A percentile compares a stretch with the other conserved stretches of the same genome.
phyloP scores from a whole-genome alignment of 1,140 invertebrate species.

The Carposina sasakii region DNA sequence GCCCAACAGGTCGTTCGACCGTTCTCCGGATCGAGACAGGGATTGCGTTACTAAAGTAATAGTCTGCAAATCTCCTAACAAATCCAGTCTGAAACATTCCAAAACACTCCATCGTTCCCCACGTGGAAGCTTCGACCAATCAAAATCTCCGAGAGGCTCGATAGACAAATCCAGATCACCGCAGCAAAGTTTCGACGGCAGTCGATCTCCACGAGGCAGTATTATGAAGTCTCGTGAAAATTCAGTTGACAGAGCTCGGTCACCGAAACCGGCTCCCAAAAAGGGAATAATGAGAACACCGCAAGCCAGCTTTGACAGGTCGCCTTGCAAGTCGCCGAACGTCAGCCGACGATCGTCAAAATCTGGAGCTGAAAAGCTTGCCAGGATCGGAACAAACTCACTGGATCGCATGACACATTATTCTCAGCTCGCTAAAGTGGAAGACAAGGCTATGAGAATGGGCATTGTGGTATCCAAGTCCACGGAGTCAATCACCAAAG shows the following conservation, averaged over 20 bases:
- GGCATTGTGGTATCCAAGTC: conserved; percentile 71
- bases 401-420: conserved; percentile 67
- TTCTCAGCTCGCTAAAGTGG: conserved; percentile 64
- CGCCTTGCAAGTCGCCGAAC: conserved; percentile 66
- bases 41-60: conserved; percentile 69
- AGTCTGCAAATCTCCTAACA: conserved; percentile 70
- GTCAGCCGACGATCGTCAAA: conserved; percentile 58
- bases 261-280: conserved; percentile 64
- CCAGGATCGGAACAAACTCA: conserved; percentile 66
- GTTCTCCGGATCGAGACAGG: conserved; percentile 51
- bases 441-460: conserved; percentile 70
- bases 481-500: conserved; percentile 69
- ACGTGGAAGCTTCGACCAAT: conserved; percentile 59
- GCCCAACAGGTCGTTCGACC: conserved; percentile 44
- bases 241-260: conserved; percentile 56
- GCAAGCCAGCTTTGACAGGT: conserved; percentile 66
- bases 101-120: conserved; percentile 61
- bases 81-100: conserved; percentile 61
- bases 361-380: conserved; percentile 64
- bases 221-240: conserved; percentile 65
- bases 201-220: conserved; percentile 56
- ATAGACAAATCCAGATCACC: conserved; percentile 61
- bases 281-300: conserved; percentile 70
- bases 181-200: conserved; percentile 65
- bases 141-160: conserved; percentile 55